Base-by-base conservation (phyloP, 2,113 vertebrate species). In the Baryphthengus martii region DNA sequence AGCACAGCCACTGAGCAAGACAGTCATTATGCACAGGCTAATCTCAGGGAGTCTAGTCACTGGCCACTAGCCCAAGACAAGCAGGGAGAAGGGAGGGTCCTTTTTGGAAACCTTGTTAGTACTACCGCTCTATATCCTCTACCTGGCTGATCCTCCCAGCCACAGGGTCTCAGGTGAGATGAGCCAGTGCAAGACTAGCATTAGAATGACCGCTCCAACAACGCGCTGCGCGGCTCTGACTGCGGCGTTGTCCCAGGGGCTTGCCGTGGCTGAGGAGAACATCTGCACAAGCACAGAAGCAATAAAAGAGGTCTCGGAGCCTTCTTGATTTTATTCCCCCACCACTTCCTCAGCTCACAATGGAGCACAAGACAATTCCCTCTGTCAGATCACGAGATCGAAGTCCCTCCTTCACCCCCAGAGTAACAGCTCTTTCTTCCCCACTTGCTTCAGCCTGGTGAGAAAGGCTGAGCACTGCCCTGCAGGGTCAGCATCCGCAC, bases 91-190 rank as follows among this genome's bases (percentile, higher is more conserved):
- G 86, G 86, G n/a, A 93, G 23, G 55, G 79, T 93, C 92, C 74
- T 93, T 89, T 95, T 59, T 72, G 68, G 70, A 89, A 96, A 90
- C 61, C 73, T 90, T 89, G 59, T 74, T 86, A 96, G 85, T 52
- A 68, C 93, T 95, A 90, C 68, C 47, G 47, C 79, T 93, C 90
- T 90, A 77, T 49, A 44, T 47, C 85, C 59, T 94, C 93, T 96
- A 94, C 95, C 95, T 97, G 94, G 83, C 95, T 96, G 90, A 90
- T 96, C 92, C 59, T 95, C 78, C 94, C 89, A 97, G 91, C 87
- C 88, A 97, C 87, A 50, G 63, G 83, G 91, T 76, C 53, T 77
- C 93, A 70, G 88, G 74, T 89, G 84, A 96, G 94, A 66, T 63
- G 94, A 95, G 65, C 91, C 85, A 95, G 82, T 83, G 65, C 83